These are phyloP conservation scores for Parnassius smintheus DNA, from an alignment of 2,888 invertebrate species.

Conservation along the genomic window DNA sequence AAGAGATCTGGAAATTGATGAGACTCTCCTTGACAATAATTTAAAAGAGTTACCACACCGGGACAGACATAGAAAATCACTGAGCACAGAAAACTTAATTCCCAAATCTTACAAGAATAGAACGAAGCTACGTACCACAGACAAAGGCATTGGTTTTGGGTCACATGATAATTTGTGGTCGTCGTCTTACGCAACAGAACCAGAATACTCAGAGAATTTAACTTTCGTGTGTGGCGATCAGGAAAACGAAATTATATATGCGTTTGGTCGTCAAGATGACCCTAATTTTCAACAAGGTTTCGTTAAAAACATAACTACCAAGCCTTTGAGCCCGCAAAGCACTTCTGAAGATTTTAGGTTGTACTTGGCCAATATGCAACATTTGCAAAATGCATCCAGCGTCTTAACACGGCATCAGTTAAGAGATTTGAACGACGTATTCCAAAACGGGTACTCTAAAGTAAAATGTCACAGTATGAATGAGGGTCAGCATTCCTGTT, in stretches of 20 bases:
- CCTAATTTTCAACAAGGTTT: slow-evolving; percentile 56
- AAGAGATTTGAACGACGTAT: slow-evolving; percentile 79
- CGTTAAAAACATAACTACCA: slow-evolving; percentile 82
- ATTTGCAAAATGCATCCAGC: slow-evolving; percentile 86
- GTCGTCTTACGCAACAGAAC: slow-evolving; percentile 62
- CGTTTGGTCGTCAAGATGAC: slow-evolving; percentile 70
- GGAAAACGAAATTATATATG: slow-evolving; percentile 76
- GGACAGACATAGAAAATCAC: slow-evolving; percentile 77
- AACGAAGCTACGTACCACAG: slow-evolving; percentile 52
- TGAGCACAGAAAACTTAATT: slow-evolving; percentile 83
- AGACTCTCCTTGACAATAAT: slow-evolving; percentile 57
- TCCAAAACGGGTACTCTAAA: slow-evolving; percentile 78
- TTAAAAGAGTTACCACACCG: slow-evolving; percentile 61
- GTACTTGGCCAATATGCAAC: slow-evolving; percentile 87
- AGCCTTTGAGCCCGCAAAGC: slow-evolving; percentile 83
- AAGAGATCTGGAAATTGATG: slow-evolving; percentile 71
- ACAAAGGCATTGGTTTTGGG: slow-evolving; percentile 63
- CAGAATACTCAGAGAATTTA: slow-evolving; percentile 61
- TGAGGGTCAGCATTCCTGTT: slow-evolving; percentile 62
- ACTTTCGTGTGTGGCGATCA: slow-evolving; percentile 74
- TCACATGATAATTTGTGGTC: slow-evolving; percentile 79
- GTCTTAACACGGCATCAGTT: slow-evolving; percentile 82
- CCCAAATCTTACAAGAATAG: slow-evolving; percentile 74
- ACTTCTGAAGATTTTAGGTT: slow-evolving; percentile 86
- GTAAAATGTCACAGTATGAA: slow-evolving; percentile 57